phyloP scores from a whole-genome alignment of 2,113 vertebrate genomes.

The Poecilia latipinna region DNA sequence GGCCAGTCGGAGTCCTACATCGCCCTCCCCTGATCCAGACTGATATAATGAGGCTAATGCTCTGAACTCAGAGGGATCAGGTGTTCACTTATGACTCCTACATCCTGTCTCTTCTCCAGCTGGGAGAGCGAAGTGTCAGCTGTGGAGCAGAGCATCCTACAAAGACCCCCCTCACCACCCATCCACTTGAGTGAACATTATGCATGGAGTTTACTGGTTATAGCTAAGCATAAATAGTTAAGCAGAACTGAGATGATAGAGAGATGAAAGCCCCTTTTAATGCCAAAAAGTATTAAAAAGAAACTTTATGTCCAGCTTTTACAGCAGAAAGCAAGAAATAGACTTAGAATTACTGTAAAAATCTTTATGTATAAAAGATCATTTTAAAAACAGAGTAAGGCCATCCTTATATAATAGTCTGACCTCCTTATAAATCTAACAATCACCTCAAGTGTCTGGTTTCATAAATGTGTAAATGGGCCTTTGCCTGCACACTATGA shows the following conservation, averaged over 20 bases:
- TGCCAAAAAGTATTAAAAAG: slow-evolving; percentile 22
- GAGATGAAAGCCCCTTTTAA: slow-evolving; percentile 33
- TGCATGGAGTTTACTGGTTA: slow-evolving; percentile 41
- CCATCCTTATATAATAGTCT: slow-evolving; percentile 2
- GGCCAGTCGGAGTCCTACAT: too few species aligned
- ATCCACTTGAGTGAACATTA: neutral
- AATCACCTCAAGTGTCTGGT: slow-evolving; percentile 2
- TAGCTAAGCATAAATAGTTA: slow-evolving; percentile 32
- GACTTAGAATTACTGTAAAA: too few species aligned
- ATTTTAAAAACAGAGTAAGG: too few species aligned
- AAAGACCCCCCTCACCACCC: neutral
- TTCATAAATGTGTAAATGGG: too few species aligned
- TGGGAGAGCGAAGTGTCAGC: slow-evolving; percentile 37
- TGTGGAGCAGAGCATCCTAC: slow-evolving; percentile 28
- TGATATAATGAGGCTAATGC: too few species aligned
- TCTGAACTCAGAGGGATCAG: too few species aligned
- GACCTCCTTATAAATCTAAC: slow-evolving; percentile 48
- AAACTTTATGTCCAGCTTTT: neutral
- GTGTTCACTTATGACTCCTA: too few species aligned
- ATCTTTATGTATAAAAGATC: too few species aligned
- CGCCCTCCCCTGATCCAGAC: too few species aligned
- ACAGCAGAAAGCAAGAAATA: too few species aligned
- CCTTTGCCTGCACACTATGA: slow-evolving; percentile 14
- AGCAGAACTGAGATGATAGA: slow-evolving; percentile 24
- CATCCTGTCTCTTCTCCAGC: slow-evolving; percentile 17